Base-by-base conservation (phyloP, 2,113 vertebrate species). In the Anser cygnoides region DNA sequence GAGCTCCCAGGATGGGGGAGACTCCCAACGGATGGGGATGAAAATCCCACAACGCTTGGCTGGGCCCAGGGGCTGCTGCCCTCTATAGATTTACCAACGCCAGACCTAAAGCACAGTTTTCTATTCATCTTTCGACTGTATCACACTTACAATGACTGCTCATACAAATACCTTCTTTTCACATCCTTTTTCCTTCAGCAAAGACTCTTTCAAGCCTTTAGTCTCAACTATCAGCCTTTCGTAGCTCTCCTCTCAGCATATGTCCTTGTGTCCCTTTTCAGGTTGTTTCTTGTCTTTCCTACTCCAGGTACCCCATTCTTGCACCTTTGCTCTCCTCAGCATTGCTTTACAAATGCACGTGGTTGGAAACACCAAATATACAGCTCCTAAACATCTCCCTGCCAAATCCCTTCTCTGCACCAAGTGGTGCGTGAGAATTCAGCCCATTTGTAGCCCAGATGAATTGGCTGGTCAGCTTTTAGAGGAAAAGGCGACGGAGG, bases 331-430 rank as follows among this genome's bases (percentile, higher is more conserved):
- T 80, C 33, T 0, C 11, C 58, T 17, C 10, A 1, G 28, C 57
- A 39, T 20, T 63, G 16, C 18, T 37, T 19, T 44, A 16, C 44
- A 25, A 61, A 17, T 0, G 6, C 70, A 25, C 17, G 1, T 0
- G 5, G 39, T 1, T 43, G 52, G 29, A 71, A 76, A 43, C 11
- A 13, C 11, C 14, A 29, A n/a, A 41, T 26, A 33, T 25, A 9
- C 55, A 46, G 49, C 49, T 73, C 46, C 62, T 54, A 35, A 20
- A 54, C 52, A 9, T 4, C 50, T 41, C 29, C 41, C 29, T 57
- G 15, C 70, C 41, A 33, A 58, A 46, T 18, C 77, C 62, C 18
- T 50, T 55, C 73, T 66, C 87, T 19, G 11, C 33, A 4, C 11
- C 37, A 5, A 4, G 19, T 63, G 11, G 37, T 52, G 46, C 31